Conservation (phyloP, 2,113 vertebrate genomes). For the Mormyrus lacerda region DNA sequence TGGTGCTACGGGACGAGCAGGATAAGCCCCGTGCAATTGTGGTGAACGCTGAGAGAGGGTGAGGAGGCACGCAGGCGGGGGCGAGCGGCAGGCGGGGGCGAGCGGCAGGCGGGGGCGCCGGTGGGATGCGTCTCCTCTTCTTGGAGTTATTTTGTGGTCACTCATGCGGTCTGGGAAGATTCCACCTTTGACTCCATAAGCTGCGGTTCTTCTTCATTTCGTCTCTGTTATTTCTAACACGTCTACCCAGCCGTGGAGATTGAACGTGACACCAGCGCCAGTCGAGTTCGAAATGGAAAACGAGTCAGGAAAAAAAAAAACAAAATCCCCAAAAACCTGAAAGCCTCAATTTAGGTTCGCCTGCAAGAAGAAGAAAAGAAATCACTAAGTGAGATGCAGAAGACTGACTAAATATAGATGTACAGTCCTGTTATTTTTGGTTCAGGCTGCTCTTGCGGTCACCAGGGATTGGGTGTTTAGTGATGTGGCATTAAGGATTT, state of each 20-base stretch:
- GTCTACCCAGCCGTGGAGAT: background rate
- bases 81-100: background rate
- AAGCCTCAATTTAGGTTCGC: background rate
- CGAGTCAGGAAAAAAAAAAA: background rate
- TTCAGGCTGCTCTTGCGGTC: background rate
- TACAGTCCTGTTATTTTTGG: background rate
- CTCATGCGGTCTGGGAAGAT: background rate
- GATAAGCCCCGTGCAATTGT: slow-evolving; percentile 81
- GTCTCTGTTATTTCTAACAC: background rate
- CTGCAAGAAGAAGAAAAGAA: background rate
- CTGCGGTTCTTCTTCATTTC: background rate
- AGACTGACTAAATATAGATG: background rate
- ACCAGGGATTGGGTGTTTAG: slow-evolving; percentile 22
- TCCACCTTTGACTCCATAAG: background rate
- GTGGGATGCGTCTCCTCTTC: background rate
- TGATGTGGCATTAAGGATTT: slow-evolving; percentile 18
- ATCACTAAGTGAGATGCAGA: background rate
- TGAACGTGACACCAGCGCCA: no score
- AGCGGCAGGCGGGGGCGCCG: background rate
- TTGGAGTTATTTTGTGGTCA: background rate
- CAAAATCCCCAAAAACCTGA: background rate
- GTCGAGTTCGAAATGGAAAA: background rate
- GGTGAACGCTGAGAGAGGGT: slow-evolving; percentile 86
- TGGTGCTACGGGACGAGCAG: slow-evolving; percentile 75
- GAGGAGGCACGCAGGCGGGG: slow-evolving; percentile 25